Evolutionary conservation across 2,113 vertebrate genomes (phyloP), one percentile per base, ranked within the genome.

Genomic region (Rhineura floridana): DNA sequence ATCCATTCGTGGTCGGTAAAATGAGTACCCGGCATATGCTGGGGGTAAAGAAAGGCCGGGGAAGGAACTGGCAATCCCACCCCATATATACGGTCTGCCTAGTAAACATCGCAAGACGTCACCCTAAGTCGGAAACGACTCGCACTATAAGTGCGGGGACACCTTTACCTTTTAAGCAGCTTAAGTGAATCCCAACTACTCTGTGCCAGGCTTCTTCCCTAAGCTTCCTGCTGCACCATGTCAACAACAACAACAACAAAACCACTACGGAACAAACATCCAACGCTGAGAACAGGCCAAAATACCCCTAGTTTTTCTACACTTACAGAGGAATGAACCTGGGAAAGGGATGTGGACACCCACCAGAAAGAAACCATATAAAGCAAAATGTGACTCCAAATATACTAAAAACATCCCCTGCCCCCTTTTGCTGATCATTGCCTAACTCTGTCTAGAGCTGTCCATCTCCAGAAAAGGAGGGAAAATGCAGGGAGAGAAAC

Each of bases 121-220:
- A n/a, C n/a, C n/a, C n/a, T n/a, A n/a, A n/a, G n/a, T n/a, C n/a
- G n/a, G n/a, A n/a, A n/a, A n/a, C n/a, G n/a, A n/a, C n/a, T n/a
- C n/a, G n/a, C n/a, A n/a, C n/a, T n/a, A n/a, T n/a, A n/a, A n/a
- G n/a, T n/a, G n/a, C n/a, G n/a, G n/a, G n/a, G n/a, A n/a, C n/a
- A n/a, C n/a, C n/a, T n/a, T n/a, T n/a, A n/a, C n/a, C n/a, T n/a
- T n/a, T n/a, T n/a, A 97, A 97, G 97, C 91, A 96, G 97, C 97
- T 97, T 97, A 97, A 94, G 90, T 3, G 84, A 96, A 97, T 96
- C 96, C 97, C 93, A 96, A 96, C 95, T 96, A 96, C 94, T 96
- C 93, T 92, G 92, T 95, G 96, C 93, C 94, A 96, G 93, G 96
- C 96, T 90, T 93, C 94, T 95, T 94, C 93, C 91, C 91, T 97